Percentiles rank a stretch among this genome's conserved stretches.
Conservation (phyloP, 2,797 vertebrate genomes). For the Channallabes apus region DNA sequence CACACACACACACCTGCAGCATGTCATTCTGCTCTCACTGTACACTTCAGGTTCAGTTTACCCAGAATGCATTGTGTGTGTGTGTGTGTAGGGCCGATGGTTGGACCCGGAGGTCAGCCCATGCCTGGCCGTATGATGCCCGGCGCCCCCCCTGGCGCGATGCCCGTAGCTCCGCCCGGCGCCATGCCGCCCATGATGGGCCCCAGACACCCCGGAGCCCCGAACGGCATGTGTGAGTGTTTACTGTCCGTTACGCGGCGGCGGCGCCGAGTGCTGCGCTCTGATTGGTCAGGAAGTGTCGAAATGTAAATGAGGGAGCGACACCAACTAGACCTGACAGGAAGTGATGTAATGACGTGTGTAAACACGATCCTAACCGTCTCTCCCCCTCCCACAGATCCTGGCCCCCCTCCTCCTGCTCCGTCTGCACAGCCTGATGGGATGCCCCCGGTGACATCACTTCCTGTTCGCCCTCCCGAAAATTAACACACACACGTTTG, state of each 20-base stretch:
- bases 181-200: slow-evolving; percentile 84
- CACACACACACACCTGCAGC: too few relatives aligned
- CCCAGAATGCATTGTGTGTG: slow-evolving; percentile 7
- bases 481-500: slow-evolving; percentile 46
- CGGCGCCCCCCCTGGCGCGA: slow-evolving; percentile 63
- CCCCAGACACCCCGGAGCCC: slow-evolving; percentile 83
- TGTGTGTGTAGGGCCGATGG: slow-evolving; percentile 69
- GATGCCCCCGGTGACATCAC: slow-evolving; percentile 74
- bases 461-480: slow-evolving; percentile 73
- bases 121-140: slow-evolving; percentile 83
- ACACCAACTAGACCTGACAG: not conserved
- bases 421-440: slow-evolving; percentile 79
- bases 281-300: not conserved
- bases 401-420: slow-evolving; percentile 74
- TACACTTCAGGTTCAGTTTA: not conserved
- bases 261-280: not conserved
- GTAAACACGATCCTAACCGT: not conserved
- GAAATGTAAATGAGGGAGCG: not conserved
- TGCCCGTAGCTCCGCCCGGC: slow-evolving; percentile 66
- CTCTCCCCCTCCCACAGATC: slow-evolving; percentile 71
- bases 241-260: not conserved
- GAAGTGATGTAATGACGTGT: slow-evolving; percentile 7
- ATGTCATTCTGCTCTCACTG: too few relatives aligned
- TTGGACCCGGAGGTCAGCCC: slow-evolving; percentile 75
- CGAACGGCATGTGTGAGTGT: slow-evolving; percentile 95